Percentiles rank a stretch among this genome's conserved stretches.
These are phyloP conservation scores for Emydoidea blandingii DNA, from an alignment of 2,797 vertebrate genomes.

Conservation along the genomic window DNA sequence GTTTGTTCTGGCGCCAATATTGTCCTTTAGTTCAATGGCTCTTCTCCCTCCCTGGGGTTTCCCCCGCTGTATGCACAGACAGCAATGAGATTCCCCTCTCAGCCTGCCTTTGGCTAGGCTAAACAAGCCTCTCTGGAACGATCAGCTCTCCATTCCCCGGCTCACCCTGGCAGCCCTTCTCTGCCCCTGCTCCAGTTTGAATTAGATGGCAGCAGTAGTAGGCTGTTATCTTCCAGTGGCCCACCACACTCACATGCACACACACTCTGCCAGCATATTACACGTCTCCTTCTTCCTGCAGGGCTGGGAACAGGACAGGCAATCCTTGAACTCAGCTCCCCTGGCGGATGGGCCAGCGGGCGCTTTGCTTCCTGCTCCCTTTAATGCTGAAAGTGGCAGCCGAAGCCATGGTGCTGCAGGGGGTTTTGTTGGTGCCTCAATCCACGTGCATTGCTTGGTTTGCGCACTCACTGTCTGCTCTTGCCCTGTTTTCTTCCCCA, in stretches of 20 bases:
- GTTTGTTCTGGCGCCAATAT: background rate
- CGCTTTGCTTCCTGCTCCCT: background rate
- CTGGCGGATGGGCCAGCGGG: too few relatives aligned
- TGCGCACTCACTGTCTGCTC: background rate
- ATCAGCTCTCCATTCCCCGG: background rate
- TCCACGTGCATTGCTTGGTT: background rate
- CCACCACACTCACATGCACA: background rate
- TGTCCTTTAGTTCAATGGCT: background rate
- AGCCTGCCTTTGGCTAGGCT: too few relatives aligned
- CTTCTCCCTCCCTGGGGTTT: background rate
- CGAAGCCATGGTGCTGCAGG: background rate
- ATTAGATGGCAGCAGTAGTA: background rate
- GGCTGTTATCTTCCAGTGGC: background rate
- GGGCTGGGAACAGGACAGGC: background rate
- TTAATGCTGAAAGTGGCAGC: background rate
- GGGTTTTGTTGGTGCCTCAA: background rate
- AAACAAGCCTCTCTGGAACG: too few relatives aligned
- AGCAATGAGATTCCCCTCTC: background rate
- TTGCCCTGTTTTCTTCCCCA: rapidly evolving
- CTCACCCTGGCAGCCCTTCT: background rate
- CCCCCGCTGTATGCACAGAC: background rate
- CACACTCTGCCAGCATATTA: background rate
- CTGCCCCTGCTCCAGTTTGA: background rate
- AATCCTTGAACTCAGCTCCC: background rate
- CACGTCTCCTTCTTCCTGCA: background rate